Evolutionary conservation across 1,140 invertebrate genomes (phyloP), one percentile per base, ranked within the genome.

Genomic region (Drosophila subpulchrella): DNA sequence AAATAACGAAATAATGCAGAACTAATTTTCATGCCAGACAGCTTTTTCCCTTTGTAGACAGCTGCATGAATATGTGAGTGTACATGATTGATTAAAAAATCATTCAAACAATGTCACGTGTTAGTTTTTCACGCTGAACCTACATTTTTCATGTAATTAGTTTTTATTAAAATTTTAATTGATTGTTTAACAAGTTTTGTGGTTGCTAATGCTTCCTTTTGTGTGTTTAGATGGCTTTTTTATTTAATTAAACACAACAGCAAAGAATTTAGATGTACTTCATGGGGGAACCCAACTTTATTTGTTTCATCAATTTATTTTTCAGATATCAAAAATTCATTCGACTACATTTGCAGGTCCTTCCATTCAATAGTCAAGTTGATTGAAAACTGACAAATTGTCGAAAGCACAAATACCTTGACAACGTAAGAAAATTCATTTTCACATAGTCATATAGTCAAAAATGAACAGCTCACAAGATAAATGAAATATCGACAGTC

Each of bases 381-480:
- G 77, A 75, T 80, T 50, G 55, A 58, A 63, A 58, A 59, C 63
- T 48, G 57, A 81, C 61, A 88, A 70, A 68, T 76, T 74, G 46
- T 42, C 60, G 56, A 58, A 53, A 42, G 34, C 41, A 34, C 11
- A 17, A 61, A 68, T 54, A 76, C 63, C 62, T 76, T 50, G 32
- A 44, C 62, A 60, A 76, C 62, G 34, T 53, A 76, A 57, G 44
- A 61, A 59, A 71, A 70, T 41, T 70, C 32, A 65, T 74, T 62
- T 70, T 48, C 50, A 8, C 50, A 57, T 36, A 76, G 57, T 38
- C 58, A 63, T 24, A 42, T 41, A 56, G 55, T 68, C 53, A 17
- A 44, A 73, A 81, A 51, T 76, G 75, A 79, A 79, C 67, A 58
- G 70, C 68, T 72, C 79, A 66, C 59, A 76, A 83, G 84, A 88